Evolutionary conservation across 2,113 vertebrate species (phyloP), one percentile per base, ranked within the genome.

Genomic region (Hemicordylus capensis): DNA sequence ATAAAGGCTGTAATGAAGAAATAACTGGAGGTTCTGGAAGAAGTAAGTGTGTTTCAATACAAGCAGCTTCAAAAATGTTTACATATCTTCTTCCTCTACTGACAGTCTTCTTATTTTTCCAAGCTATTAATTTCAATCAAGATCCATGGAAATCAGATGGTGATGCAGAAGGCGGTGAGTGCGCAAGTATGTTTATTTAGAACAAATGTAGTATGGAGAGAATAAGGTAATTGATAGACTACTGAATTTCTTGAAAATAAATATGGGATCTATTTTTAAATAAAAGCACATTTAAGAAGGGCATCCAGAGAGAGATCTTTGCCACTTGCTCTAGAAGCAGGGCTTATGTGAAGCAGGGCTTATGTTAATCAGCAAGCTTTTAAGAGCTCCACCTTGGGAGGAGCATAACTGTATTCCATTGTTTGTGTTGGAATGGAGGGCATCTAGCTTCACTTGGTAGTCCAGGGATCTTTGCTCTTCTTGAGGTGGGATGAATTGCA

Each of bases 1-100:
- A 92, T 83, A 96, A 84, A 93, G 95, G 95, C 64, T 75, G 56
- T 74, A 90, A 88, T 86, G 94, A 96, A 93, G 94, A 95, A 86
- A 44, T 89, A 61, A 70, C 90, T 72, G 87, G 93, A 48, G 61
- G 58, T 74, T 90, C 87, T 89, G 91, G 51, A 91, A 95, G 85
- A 91, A 93, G 96, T 96, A 93, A 95, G 93, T 87, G 58, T 69
- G 24, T 34, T 59, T 70, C 34, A 3, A 8, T 44, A 76, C 42
- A 80, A 34, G 31, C 34, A 82, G 4, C 1, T 4, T 12, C 24
- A 59, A 34, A 37, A 63, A 34, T 26, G 6, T 58, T 4, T 8
- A 5, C 3, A 10, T 78, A 14, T 77, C 78, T 39, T 6, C 8
- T 80, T 26, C 22, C 1, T 63, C 11, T 14, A 48, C 17, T 39